Conservation (phyloP, 2,888 invertebrate species). For the Cryptosula pallasiana region DNA sequence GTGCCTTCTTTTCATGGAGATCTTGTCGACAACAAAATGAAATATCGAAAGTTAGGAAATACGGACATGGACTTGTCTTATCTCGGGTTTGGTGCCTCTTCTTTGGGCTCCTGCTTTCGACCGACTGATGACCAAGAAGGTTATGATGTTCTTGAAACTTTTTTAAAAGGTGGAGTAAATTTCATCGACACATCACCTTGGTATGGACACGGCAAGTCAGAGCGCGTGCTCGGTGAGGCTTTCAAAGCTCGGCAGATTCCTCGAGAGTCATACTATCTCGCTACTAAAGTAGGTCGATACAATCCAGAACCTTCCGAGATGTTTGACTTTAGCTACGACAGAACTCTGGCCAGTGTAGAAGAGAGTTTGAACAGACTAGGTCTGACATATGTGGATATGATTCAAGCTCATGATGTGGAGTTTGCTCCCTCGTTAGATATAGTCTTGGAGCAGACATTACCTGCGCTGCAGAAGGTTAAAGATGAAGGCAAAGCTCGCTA, state of each 20-base stretch:
- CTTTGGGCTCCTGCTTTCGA: conserved; percentile 45
- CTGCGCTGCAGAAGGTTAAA: conserved; percentile 70
- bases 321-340: conserved; percentile 79
- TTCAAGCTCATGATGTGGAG: conserved; percentile 92
- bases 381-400: conserved; percentile 77
- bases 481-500: conserved; percentile 64
- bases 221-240: conserved; percentile 72
- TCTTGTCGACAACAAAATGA: conserved; percentile 59
- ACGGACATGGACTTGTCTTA: conserved; percentile 80
- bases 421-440: conserved; percentile 72
- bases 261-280: conserved; percentile 75
- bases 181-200: conserved; percentile 87
- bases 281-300: conserved; percentile 86
- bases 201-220: conserved; percentile 84
- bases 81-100: conserved; percentile 63
- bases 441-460: conserved; percentile 78
- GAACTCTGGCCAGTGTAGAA: conserved; percentile 69
- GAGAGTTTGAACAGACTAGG: conserved; percentile 68
- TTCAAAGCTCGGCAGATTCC: conserved; percentile 65
- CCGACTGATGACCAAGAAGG: conserved; percentile 62
- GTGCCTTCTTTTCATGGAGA: not conserved
- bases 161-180: conserved; percentile 76
- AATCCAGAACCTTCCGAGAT: conserved; percentile 61
- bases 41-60: conserved; percentile 67
- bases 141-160: conserved; percentile 65